These are phyloP conservation scores for Dinothrombium tinctorium DNA, from an alignment of 1,140 invertebrate species.

Conservation along the genomic window DNA sequence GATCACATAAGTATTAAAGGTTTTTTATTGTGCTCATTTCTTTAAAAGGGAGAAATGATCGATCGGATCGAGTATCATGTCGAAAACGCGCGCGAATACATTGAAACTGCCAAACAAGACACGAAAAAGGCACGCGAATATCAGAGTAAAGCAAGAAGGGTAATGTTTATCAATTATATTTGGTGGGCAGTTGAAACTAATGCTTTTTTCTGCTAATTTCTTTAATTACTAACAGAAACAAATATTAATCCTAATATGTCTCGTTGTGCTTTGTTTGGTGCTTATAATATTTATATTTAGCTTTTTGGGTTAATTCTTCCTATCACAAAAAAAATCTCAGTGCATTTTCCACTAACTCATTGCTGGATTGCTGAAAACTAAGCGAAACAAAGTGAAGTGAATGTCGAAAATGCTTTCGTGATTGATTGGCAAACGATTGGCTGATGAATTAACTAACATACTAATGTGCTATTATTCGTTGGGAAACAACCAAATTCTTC, in stretches of 20 bases:
- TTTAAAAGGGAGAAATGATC: constrained; percentile 89
- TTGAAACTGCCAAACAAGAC: constrained; percentile 96
- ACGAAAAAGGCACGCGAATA: constrained; percentile 99
- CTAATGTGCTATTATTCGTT: too few relatives aligned
- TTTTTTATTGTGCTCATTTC: constrained; percentile 1
- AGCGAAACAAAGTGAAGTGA: too few relatives aligned
- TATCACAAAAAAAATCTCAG: too few relatives aligned
- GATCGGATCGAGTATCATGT: constrained; percentile 99
- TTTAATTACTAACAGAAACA: neutral
- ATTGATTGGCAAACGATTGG: too few relatives aligned
- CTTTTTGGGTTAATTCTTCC: too few relatives aligned
- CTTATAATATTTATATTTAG: neutral
- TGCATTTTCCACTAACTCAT: too few relatives aligned
- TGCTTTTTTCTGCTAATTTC: neutral
- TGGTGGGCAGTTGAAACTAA: neutral
- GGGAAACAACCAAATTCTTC: too few relatives aligned
- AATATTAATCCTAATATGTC: constrained; percentile 1
- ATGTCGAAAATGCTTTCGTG: too few relatives aligned
- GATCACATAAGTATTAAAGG: constrained; percentile 2
- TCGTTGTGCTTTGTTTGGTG: neutral
- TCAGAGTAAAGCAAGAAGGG: constrained; percentile 68
- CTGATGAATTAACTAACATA: too few relatives aligned
- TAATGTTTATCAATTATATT: neutral
- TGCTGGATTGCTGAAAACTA: too few relatives aligned
- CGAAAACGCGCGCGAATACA: constrained; percentile 97